Evolutionary conservation across 2,888 invertebrate genomes (phyloP), one percentile per base, ranked within the genome.

Genomic region (Archips xylosteana): DNA sequence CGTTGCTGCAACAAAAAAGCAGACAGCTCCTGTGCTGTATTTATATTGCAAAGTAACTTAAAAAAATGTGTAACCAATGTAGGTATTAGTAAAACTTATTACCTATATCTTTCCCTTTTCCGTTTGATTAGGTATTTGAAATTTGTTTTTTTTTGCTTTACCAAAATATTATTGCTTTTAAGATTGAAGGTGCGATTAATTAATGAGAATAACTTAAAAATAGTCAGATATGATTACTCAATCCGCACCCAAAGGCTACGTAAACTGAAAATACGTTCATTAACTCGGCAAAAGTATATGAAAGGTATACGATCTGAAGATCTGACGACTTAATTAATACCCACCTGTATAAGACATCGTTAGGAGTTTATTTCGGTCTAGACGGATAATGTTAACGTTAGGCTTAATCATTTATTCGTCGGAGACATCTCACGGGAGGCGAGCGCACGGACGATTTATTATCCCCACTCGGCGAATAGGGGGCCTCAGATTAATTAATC

Each of bases 391-490:
- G 86, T 88, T 88, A 84, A 89, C 87, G 88, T 87, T 89, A 85
- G 90, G 87, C 88, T 91, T 86, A 90, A 93, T 92, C 92, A 93
- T 92, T 92, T 92, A 93, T 93, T 90, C 90, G 83, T 79, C 80
- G 89, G 90, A 86, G 93, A 93, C 94, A 91, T 92, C 93, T 92
- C 89, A 88, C 89, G 92, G 92, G 93, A 92, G 93, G 94, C 88
- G 79, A 75, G 78, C 81, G 79, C 81, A 88, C 85, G 89, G 88
- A 91, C 92, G 91, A 94, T 94, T 94, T 91, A 94, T 94, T 91
- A 92, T 92, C 85, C 84, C 86, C 84, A 82, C 88, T 85, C 84
- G 80, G 86, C 85, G 87, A 85, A 89, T 88, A 89, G 88, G 87
- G 87, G 80, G 85, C 86, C 83, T 85, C 86, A 83, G 89, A 93